These are phyloP conservation scores for Plebejus melissa DNA, from an alignment of 2,888 invertebrate species.

Conservation along the genomic window DNA sequence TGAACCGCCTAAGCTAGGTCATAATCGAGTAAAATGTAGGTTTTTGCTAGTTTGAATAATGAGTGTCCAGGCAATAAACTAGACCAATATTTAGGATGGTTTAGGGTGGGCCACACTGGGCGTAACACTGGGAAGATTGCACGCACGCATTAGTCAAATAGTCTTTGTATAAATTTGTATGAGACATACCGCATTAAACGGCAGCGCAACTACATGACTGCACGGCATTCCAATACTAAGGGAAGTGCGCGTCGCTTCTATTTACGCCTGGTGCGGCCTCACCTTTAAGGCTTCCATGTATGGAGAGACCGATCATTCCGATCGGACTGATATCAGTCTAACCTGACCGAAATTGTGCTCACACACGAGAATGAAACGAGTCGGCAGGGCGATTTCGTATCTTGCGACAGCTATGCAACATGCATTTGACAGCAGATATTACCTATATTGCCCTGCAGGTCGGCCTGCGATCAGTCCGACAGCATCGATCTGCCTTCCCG, in stretches of 20 bases:
- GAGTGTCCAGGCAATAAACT: conserved; percentile 69
- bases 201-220: neutral
- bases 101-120: conserved; percentile 52
- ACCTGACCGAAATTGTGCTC: no score
- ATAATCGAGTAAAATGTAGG: conserved; percentile 39
- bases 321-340: neutral
- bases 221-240: neutral
- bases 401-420: no score
- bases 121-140: no score
- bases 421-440: no score
- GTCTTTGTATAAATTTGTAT: no score
- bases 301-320: neutral
- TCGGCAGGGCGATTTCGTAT: no score
- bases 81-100: conserved; percentile 78
- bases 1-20: neutral
- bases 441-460: no score
- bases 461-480: neutral
- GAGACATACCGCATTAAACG: neutral
- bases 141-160: no score
- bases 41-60: conserved; percentile 56
- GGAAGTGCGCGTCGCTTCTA: neutral
- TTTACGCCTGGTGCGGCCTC: neutral
- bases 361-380: no score
- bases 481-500: neutral
- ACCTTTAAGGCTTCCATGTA: neutral